Conservation (phyloP, 2,888 invertebrate species). For the Cheilosia grossa region DNA sequence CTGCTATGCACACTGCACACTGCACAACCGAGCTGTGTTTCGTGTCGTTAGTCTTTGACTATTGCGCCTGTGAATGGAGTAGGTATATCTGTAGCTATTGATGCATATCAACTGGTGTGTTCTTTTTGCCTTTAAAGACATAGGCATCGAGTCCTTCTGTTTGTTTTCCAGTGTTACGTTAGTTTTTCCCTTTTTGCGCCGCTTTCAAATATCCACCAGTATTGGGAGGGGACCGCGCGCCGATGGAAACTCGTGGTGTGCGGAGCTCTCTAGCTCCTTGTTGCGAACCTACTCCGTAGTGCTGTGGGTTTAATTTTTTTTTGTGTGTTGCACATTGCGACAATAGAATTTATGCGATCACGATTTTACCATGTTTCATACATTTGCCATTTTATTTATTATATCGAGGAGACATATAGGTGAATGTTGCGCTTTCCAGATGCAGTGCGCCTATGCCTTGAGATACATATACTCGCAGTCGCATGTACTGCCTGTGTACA, state of each 20-base stretch:
- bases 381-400: constrained; percentile 76
- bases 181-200: constrained; percentile 34
- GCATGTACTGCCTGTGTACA: constrained; percentile 6
- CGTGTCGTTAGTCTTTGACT: constrained; percentile 73
- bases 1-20: constrained; percentile 21
- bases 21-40: constrained; percentile 55
- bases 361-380: constrained; percentile 78
- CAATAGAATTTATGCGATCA: constrained; percentile 78
- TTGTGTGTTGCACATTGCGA: constrained; percentile 75
- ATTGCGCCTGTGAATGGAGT: constrained; percentile 62
- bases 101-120: constrained; percentile 56
- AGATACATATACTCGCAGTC: constrained; percentile 24
- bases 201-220: background rate
- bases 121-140: constrained; percentile 65
- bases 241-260: constrained; percentile 34
- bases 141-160: constrained; percentile 75
- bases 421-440: constrained; percentile 64
- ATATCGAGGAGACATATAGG: constrained; percentile 75
- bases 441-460: constrained; percentile 30
- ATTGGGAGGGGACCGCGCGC: constrained; percentile 12
- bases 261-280: constrained; percentile 64
- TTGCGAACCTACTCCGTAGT: constrained; percentile 39
- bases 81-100: constrained; percentile 57
- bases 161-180: constrained; percentile 66
- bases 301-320: constrained; percentile 47